phyloP scores from a whole-genome alignment of 2,797 vertebrate genomes.

The Manis crassicaudata region DNA sequence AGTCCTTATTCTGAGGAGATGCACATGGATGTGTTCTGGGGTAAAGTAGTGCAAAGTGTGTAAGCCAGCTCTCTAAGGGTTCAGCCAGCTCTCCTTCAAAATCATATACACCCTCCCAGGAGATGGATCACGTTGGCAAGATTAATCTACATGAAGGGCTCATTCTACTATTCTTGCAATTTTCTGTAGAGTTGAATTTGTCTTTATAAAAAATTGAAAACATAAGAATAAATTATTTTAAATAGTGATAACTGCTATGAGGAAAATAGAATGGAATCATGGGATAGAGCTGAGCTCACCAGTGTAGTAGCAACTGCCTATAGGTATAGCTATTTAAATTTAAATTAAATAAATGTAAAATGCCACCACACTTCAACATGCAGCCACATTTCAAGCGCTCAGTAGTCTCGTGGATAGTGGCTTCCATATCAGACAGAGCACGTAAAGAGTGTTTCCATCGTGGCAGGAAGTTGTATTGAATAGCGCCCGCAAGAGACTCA shows the following conservation, averaged over 20 bases:
- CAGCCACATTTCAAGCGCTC: not conserved
- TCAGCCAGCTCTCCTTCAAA: not conserved
- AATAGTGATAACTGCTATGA: not conserved
- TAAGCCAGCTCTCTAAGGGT: not conserved
- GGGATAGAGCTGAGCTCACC: not conserved
- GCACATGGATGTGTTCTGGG: not conserved
- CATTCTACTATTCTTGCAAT: not conserved
- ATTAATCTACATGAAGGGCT: not conserved
- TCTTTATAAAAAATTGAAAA: not conserved
- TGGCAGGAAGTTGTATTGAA: not conserved
- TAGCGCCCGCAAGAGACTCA: not conserved
- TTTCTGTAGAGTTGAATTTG: not conserved
- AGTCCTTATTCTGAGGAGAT: not conserved
- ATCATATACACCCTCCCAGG: not conserved
- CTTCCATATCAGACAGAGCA: not conserved
- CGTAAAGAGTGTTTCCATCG: not conserved
- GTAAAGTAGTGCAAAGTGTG: too few species aligned
- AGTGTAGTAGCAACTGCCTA: not conserved
- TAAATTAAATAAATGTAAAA: not conserved
- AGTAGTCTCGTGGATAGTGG: accelerated
- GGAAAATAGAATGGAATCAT: not conserved
- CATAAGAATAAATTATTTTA: not conserved
- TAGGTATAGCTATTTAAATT: not conserved
- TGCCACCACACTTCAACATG: not conserved
- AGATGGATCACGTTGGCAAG: not conserved